Percentiles rank a stretch among this genome's conserved stretches.
These are phyloP conservation scores for Bubo bubo DNA, from an alignment of 2,113 vertebrate genomes.

Conservation along the genomic window DNA sequence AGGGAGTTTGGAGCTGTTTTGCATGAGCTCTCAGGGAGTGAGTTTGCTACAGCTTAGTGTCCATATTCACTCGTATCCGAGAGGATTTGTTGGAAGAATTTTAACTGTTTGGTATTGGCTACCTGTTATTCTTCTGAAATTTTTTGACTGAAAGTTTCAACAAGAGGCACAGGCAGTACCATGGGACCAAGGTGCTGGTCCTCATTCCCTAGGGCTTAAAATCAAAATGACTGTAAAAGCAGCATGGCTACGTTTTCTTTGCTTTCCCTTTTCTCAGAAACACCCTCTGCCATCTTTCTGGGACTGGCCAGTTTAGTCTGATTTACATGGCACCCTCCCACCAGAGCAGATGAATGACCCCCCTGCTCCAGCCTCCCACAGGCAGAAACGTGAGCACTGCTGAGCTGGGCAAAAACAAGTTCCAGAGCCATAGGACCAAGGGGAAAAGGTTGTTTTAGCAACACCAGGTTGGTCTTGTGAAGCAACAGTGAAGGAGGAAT, in stretches of 20 bases:
- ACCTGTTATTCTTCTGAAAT: background rate
- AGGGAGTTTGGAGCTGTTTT: background rate
- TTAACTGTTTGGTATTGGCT: background rate
- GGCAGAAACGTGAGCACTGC: background rate
- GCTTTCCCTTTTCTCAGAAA: background rate
- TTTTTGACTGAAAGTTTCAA: background rate
- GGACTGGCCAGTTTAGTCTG: background rate
- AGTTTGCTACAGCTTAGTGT: background rate
- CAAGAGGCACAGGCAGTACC: too few species aligned
- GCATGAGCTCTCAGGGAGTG: background rate
- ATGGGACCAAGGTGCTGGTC: background rate
- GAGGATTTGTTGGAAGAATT: background rate
- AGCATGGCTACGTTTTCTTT: background rate
- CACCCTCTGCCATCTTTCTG: background rate
- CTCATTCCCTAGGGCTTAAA: background rate
- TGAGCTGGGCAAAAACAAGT: background rate
- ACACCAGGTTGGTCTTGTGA: background rate
- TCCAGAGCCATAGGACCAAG: rapidly evolving
- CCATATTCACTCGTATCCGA: rapidly evolving
- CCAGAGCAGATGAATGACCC: background rate
- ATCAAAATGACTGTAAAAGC: background rate
- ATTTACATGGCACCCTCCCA: background rate
- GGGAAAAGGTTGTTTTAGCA: background rate
- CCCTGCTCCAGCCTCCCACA: background rate
- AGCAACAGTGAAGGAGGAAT: rapidly evolving